These are phyloP conservation scores for Ageneiosus marmoratus DNA, from an alignment of 2,113 vertebrate genomes.

Conservation along the genomic window DNA sequence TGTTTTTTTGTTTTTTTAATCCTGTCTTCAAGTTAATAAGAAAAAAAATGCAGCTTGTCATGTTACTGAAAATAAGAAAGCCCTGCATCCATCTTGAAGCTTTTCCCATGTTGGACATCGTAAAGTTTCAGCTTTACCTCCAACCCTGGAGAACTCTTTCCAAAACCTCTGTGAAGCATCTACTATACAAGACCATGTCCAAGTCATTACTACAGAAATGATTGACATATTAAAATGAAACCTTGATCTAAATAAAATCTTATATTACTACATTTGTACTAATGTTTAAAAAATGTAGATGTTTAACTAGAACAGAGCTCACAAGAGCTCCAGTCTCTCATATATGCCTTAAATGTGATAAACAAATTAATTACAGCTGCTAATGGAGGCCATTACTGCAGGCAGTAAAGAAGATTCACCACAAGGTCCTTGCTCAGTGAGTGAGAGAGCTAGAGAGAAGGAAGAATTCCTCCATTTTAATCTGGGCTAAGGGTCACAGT, in stretches of 20 bases:
- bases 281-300: background rate
- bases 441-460: background rate
- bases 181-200: background rate
- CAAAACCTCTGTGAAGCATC: background rate
- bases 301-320: background rate
- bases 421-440: conserved; percentile 7
- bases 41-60: background rate
- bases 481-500: conserved; percentile 4
- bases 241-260: too few species aligned
- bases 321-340: background rate
- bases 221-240: background rate
- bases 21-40: background rate
- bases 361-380: conserved; percentile 20
- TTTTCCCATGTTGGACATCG: background rate
- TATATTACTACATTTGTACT: background rate
- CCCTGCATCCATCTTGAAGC: background rate
- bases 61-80: background rate
- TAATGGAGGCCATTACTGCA: conserved; percentile 1
- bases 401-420: conserved; percentile 7
- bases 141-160: background rate
- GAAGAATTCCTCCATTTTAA: conserved; percentile 34
- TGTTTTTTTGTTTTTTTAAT: too few species aligned
- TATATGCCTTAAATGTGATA: background rate
- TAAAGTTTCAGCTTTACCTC: background rate
- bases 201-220: background rate